Percentiles rank a stretch among this genome's conserved stretches.
These are phyloP conservation scores for Rhadina sibilatrix DNA, from an alignment of 2,113 vertebrate genomes.

Conservation along the genomic window DNA sequence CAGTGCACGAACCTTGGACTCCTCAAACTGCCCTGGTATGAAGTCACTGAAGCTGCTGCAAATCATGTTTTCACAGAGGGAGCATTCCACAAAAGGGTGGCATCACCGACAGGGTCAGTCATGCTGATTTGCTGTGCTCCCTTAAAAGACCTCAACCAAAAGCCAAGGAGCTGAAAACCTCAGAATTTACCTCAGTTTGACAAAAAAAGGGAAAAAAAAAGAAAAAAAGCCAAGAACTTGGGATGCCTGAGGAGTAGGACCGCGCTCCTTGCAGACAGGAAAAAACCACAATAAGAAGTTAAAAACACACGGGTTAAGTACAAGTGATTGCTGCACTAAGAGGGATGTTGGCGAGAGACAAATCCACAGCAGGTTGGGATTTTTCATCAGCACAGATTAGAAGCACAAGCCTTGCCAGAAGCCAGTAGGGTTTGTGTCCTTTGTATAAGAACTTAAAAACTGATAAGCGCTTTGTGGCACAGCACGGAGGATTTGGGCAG, in stretches of 20 bases:
- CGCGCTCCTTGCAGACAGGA: not conserved
- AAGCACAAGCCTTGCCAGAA: not conserved
- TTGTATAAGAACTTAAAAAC: not conserved
- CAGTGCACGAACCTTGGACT: constrained; percentile 16
- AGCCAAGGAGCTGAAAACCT: not conserved
- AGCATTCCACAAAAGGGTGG: not conserved
- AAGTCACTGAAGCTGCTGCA: constrained; percentile 14
- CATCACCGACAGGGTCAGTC: not conserved
- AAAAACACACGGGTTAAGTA: not conserved
- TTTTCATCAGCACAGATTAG: constrained; percentile 32
- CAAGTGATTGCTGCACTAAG: not conserved
- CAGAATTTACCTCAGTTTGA: not conserved
- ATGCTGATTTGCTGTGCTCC: not conserved
- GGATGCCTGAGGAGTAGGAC: not conserved
- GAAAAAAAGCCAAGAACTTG: not conserved
- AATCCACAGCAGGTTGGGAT: constrained; percentile 6
- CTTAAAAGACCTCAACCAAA: not conserved
- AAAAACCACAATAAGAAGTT: not conserved
- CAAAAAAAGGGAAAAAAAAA: not conserved
- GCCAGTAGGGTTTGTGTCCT: not conserved
- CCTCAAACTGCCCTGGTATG: not conserved
- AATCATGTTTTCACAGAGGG: not conserved
- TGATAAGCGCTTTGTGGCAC: not conserved
- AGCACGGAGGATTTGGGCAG: not conserved
- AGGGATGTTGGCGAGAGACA: not conserved